phyloP scores from a whole-genome alignment of 1,140 invertebrate species.

The Micrasema minimum region DNA sequence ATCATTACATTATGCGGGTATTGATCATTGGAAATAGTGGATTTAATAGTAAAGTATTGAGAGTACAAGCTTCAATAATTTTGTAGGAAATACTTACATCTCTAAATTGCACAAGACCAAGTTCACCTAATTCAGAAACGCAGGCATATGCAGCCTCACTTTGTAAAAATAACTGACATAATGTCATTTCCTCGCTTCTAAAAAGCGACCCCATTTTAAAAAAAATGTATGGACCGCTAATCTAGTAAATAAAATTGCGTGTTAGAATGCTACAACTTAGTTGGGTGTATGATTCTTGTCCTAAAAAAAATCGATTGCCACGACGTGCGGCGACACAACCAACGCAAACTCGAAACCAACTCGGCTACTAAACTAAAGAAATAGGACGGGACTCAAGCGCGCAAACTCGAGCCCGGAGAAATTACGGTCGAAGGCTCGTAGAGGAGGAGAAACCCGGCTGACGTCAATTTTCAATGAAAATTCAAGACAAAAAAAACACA shows the following conservation, averaged over 20 bases:
- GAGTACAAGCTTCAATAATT: too few species aligned
- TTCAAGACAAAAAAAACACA: too few species aligned
- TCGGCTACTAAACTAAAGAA: not conserved
- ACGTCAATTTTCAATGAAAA: constrained; percentile 3
- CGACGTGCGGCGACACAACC: not conserved
- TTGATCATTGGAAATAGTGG: too few species aligned
- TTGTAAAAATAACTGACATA: constrained; percentile 92
- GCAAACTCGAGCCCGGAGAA: constrained; percentile 30
- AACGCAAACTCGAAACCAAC: too few species aligned
- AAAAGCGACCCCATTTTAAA: constrained; percentile 80
- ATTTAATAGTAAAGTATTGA: too few species aligned
- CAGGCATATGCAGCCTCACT: constrained; percentile 94
- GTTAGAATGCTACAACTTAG: not conserved
- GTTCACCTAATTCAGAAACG: constrained; percentile 91
- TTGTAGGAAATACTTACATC: constrained; percentile 77
- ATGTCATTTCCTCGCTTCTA: constrained; percentile 92
- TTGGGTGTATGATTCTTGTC: not conserved
- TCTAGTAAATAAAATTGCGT: not conserved
- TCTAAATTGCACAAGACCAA: constrained; percentile 93
- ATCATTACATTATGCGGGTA: too few species aligned
- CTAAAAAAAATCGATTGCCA: constrained; percentile 37
- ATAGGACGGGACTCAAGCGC: constrained; percentile 15
- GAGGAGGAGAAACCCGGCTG: constrained; percentile 3
- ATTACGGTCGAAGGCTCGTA: not conserved
- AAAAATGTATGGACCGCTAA: constrained; percentile 1